Evolutionary conservation across 2,797 vertebrate genomes (phyloP).

Genomic region (Aldrovandia affinis): DNA sequence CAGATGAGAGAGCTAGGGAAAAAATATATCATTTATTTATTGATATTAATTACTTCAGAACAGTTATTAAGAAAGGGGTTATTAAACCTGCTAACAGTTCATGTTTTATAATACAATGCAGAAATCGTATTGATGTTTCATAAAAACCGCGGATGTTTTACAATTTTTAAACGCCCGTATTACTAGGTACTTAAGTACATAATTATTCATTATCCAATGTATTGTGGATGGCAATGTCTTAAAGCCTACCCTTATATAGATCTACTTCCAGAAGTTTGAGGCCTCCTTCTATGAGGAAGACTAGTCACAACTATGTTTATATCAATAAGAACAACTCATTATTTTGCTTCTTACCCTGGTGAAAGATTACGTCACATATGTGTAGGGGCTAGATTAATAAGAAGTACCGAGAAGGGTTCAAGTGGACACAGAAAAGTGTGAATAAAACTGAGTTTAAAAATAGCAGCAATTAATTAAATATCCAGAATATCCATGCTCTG

Average conservation of each 20-base stretch:
- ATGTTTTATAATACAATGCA: slow-evolving; percentile 48
- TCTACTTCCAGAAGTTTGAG: slow-evolving; percentile 7
- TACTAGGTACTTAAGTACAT: background rate
- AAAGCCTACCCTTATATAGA: slow-evolving; percentile 9
- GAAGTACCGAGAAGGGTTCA: slow-evolving; percentile 9
- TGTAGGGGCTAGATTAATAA: background rate
- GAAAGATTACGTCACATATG: background rate
- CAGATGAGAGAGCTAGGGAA: slow-evolving; percentile 26
- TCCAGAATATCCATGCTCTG: background rate
- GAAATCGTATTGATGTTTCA: slow-evolving; percentile 10
- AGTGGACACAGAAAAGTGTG: slow-evolving; percentile 13
- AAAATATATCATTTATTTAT: slow-evolving; percentile 56
- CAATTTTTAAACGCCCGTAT: background rate
- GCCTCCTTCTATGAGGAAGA: background rate
- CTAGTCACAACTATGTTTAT: slow-evolving; percentile 2
- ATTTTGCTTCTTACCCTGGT: slow-evolving; percentile 3
- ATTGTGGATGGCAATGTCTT: background rate
- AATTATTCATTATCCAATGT: slow-evolving; percentile 9
- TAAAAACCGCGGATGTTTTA: background rate
- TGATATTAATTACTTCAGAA: slow-evolving; percentile 58
- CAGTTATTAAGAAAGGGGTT: slow-evolving; percentile 59
- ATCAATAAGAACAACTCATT: slow-evolving; percentile 14
- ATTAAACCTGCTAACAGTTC: slow-evolving; percentile 53
- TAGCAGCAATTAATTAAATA: slow-evolving; percentile 21
- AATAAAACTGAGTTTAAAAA: slow-evolving; percentile 5